phyloP scores from a whole-genome alignment of 2,113 vertebrate species.

The Lepus americanus region DNA sequence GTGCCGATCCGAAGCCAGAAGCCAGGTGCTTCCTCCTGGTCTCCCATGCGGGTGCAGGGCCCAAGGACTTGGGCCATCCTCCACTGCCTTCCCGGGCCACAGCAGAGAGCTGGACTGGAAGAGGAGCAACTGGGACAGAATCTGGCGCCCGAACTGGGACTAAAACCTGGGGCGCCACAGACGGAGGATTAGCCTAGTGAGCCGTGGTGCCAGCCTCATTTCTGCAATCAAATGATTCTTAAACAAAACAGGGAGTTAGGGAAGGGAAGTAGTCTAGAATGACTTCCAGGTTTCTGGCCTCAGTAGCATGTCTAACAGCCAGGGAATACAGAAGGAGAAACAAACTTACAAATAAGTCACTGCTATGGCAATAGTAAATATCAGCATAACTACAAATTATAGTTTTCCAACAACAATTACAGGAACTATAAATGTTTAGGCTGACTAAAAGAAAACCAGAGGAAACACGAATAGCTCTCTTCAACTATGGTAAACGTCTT shows the following conservation, averaged over 20 bases:
- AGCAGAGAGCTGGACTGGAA: too few relatives aligned
- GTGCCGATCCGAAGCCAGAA: too few relatives aligned
- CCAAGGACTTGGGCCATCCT: too few relatives aligned
- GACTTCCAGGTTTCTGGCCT: slow-evolving; percentile 37
- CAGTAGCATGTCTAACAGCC: neutral
- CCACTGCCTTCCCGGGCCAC: too few relatives aligned
- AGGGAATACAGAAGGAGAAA: slow-evolving; percentile 17
- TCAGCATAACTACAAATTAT: slow-evolving; percentile 21
- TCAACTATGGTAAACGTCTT: slow-evolving; percentile 27
- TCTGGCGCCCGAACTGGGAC: too few relatives aligned
- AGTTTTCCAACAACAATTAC: slow-evolving; percentile 39
- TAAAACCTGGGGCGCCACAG: too few relatives aligned
- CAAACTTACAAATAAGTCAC: neutral
- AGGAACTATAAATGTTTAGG: neutral
- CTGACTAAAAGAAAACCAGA: neutral
- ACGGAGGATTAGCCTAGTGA: too few relatives aligned
- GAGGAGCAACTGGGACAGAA: too few relatives aligned
- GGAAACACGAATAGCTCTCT: slow-evolving; percentile 8
- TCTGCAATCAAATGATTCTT: slow-evolving; percentile 18
- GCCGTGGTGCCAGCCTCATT: too few relatives aligned
- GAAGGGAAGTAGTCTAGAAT: neutral
- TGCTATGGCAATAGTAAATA: slow-evolving; percentile 21
- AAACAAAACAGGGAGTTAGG: slow-evolving; percentile 23
- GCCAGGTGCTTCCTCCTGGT: too few relatives aligned
- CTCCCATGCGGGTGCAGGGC: too few relatives aligned